Evolutionary conservation across 2,888 invertebrate genomes (phyloP).

Genomic region (Pristionchus japonicus): DNA sequence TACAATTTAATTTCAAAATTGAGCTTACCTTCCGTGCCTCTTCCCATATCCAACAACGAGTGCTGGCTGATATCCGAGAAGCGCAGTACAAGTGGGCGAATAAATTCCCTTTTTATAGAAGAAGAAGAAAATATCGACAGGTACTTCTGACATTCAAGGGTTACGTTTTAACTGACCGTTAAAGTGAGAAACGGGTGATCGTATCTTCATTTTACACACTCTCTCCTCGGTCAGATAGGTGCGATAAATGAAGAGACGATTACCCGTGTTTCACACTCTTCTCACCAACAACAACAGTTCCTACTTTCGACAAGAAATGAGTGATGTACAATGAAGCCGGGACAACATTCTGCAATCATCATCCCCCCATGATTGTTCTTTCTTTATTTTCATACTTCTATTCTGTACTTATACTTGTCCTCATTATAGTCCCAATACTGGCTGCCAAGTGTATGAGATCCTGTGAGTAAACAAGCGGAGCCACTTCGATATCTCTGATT

Average conservation of each 20-base stretch:
- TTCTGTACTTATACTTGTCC: neutral
- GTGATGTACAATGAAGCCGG: no score
- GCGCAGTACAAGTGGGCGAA: neutral
- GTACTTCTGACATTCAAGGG: neutral
- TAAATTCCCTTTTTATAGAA: neutral
- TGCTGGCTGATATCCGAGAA: slow-evolving; percentile 21
- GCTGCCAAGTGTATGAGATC: neutral
- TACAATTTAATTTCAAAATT: neutral
- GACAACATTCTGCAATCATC: neutral
- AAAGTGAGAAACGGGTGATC: no score
- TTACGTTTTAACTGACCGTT: neutral
- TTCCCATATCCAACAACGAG: neutral
- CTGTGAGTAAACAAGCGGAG: neutral
- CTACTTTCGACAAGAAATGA: neutral
- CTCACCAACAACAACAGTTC: neutral
- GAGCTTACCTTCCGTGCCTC: neutral
- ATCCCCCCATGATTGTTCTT: no score
- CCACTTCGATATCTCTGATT: neutral
- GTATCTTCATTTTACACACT: neutral
- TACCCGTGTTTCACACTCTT: no score
- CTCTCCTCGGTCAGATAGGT: no score
- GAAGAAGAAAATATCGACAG: slow-evolving; percentile 16
- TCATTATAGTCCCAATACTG: neutral
- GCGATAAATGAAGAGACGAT: no score
- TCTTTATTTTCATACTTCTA: neutral